Conservation (phyloP, 2,888 invertebrate genomes). For the Brachyopa scutellaris region DNA sequence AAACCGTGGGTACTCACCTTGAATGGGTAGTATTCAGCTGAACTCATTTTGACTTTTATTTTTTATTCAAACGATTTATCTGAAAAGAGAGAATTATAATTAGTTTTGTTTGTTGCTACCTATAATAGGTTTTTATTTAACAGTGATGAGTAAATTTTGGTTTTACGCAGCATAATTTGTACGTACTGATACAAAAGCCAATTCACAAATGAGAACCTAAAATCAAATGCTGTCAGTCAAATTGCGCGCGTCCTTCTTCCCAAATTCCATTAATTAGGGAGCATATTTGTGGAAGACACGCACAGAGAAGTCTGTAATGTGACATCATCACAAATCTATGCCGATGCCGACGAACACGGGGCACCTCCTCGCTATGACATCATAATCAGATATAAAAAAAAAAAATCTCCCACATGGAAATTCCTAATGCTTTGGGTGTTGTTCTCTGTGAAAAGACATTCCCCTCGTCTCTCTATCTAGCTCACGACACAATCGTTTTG, state of each 20-base stretch:
- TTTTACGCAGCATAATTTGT: slow-evolving; percentile 5
- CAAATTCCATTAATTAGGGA: background rate
- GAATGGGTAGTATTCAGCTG: slow-evolving; percentile 93
- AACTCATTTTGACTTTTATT: slow-evolving; percentile 85
- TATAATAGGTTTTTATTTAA: slow-evolving; percentile 10
- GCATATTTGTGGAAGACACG: slow-evolving; percentile 9
- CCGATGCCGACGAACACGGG: background rate
- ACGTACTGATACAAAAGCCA: background rate
- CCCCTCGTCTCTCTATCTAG: slow-evolving; percentile 19
- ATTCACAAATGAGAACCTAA: background rate
- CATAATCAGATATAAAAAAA: slow-evolving; percentile 42
- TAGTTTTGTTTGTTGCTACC: background rate
- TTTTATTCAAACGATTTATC: slow-evolving; percentile 61
- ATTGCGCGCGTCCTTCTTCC: background rate
- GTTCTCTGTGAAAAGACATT: slow-evolving; percentile 3
- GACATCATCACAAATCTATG: slow-evolving; percentile 46
- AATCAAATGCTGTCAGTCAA: background rate
- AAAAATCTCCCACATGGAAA: slow-evolving; percentile 47
- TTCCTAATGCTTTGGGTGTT: slow-evolving; percentile 25
- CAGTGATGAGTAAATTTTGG: slow-evolving; percentile 29
- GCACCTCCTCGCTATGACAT: slow-evolving; percentile 63
- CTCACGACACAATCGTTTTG: background rate
- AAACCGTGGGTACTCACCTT: slow-evolving; percentile 88
- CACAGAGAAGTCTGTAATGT: slow-evolving; percentile 17
- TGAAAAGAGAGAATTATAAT: slow-evolving; percentile 47